Evolutionary conservation across 37 sponge, comb jelly and placozoan genomes (phyloP).

Genomic region (Theonella swinhoei): DNA sequence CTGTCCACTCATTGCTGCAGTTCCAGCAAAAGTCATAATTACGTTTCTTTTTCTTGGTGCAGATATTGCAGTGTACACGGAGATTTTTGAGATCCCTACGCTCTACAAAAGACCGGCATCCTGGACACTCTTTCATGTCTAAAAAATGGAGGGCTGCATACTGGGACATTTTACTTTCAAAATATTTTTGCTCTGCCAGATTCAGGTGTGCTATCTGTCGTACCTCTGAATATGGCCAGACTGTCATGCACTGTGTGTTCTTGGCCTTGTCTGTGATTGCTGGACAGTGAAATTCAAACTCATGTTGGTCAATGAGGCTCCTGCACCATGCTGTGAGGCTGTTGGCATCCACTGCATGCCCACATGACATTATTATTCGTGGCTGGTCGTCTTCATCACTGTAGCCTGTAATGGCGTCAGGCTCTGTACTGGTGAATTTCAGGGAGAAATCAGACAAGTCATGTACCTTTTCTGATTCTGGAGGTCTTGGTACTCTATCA

Average conservation of each 20-base stretch:
- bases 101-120: conserved; percentile 58
- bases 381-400: conserved; percentile 18
- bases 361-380: conserved; percentile 56
- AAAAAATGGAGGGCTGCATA: conserved; percentile 47
- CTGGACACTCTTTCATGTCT: conserved; percentile 67
- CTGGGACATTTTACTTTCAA: conserved; percentile 63
- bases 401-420: conserved; percentile 21
- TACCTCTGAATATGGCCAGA: conserved; percentile 52
- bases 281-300: conserved; percentile 47
- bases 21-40: conserved; percentile 70
- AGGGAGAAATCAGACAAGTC: not conserved
- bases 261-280: conserved; percentile 12
- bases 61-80: conserved; percentile 44
- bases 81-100: conserved; percentile 42
- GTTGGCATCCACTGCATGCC: conserved; percentile 58
- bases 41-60: conserved; percentile 48
- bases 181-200: conserved; percentile 40
- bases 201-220: conserved; percentile 46
- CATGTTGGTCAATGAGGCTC: conserved; percentile 31
- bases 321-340: conserved; percentile 53
- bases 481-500: conserved; percentile 21
- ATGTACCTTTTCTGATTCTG: conserved; percentile 22
- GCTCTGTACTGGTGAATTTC: conserved; percentile 30
- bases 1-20: conserved; percentile 58
- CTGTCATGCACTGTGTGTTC: conserved; percentile 39